Conservation (phyloP, 2,113 vertebrate species). For the Mobula hypostoma region DNA sequence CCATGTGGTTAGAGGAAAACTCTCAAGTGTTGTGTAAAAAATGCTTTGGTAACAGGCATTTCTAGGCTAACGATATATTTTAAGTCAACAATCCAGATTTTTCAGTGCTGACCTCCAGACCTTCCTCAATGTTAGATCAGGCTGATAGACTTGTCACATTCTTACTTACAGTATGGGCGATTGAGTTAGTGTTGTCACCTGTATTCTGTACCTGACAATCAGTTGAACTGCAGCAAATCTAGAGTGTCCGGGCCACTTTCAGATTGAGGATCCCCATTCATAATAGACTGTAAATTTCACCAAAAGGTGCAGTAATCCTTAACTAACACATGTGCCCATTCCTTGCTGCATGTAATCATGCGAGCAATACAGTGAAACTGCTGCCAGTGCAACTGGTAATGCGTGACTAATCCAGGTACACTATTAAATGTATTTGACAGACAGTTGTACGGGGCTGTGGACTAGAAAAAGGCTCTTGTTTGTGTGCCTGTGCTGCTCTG, state of each 20-base stretch:
- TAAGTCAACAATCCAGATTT: neutral
- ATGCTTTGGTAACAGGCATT: neutral
- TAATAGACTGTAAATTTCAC: neutral
- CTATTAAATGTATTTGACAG: constrained; percentile 17
- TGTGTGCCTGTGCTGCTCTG: constrained; percentile 1
- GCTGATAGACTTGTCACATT: neutral
- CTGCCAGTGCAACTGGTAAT: neutral
- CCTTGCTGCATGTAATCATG: neutral
- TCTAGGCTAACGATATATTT: neutral
- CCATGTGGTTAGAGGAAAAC: neutral
- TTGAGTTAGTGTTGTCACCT: neutral
- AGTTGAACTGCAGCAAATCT: neutral
- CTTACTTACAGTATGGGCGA: neutral
- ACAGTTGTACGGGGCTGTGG: neutral
- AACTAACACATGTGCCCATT: constrained; percentile 13
- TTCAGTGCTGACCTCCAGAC: neutral
- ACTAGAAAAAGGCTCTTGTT: constrained; percentile 11
- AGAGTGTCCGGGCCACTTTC: neutral
- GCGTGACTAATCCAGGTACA: neutral
- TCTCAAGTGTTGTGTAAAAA: neutral
- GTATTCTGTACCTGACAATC: neutral
- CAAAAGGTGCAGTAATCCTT: neutral
- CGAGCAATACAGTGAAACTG: constrained; percentile 6
- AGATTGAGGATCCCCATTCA: neutral
- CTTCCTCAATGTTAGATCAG: neutral